Evolutionary conservation across 2,797 vertebrate genomes (phyloP).

Genomic region (Argentina silus): DNA sequence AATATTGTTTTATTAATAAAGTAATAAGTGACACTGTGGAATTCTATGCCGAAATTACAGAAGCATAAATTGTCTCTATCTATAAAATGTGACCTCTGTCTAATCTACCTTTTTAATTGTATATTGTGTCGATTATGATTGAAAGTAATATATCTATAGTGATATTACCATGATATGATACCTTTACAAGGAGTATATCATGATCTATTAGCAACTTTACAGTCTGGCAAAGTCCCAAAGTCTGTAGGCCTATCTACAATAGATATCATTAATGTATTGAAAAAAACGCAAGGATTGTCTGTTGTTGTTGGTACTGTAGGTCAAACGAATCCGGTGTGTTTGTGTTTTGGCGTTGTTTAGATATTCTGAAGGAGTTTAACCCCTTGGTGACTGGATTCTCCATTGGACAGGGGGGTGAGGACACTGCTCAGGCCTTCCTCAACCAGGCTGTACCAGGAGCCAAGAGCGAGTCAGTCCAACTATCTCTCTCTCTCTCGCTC

Average conservation of each 20-base stretch:
- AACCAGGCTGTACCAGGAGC: constrained; percentile 91
- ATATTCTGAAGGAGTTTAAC: constrained; percentile 88
- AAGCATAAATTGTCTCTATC: background rate
- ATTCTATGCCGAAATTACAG: background rate
- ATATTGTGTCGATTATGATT: background rate
- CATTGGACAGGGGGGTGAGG: constrained; percentile 59
- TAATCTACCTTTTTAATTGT: background rate
- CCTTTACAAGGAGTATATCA: background rate
- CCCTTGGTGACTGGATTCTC: constrained; percentile 80
- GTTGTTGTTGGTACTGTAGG: background rate
- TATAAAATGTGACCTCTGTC: background rate
- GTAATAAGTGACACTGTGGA: background rate
- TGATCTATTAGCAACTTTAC: background rate
- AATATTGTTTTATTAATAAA: background rate
- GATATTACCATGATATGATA: background rate
- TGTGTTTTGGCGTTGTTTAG: constrained; percentile 69
- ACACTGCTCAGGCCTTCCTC: constrained; percentile 72
- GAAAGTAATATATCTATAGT: background rate
- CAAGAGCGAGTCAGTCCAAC: constrained; percentile 78
- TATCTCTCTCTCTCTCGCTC: constrained; percentile 12
- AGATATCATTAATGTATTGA: background rate
- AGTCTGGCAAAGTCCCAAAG: background rate
- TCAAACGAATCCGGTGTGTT: background rate
- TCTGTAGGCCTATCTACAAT: background rate
- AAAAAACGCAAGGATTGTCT: background rate